These are phyloP conservation scores for Theristicus caerulescens DNA, from an alignment of 2,113 vertebrate genomes.

Conservation along the genomic window DNA sequence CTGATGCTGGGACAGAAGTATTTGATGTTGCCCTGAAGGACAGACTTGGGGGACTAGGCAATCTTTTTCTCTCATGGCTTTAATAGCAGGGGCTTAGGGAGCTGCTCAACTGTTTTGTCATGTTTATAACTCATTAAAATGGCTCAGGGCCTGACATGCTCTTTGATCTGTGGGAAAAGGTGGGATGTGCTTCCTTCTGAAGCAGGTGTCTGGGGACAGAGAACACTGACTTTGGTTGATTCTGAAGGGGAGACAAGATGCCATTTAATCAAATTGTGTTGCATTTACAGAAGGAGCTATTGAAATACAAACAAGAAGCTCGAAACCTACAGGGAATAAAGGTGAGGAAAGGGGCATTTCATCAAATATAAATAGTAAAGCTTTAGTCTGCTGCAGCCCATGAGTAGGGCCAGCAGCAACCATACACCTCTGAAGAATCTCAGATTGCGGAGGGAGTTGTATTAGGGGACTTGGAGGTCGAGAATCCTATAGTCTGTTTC, in stretches of 20 bases:
- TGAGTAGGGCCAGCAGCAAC: background rate
- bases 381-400: background rate
- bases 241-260: background rate
- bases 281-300: slow-evolving; percentile 87
- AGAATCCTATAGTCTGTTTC: background rate
- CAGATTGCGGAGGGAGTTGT: background rate
- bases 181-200: background rate
- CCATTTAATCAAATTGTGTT: slow-evolving; percentile 42
- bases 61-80: background rate
- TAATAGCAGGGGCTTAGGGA: background rate
- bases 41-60: background rate
- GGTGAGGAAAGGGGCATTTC: slow-evolving; percentile 71
- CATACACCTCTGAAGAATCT: background rate
- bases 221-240: background rate
- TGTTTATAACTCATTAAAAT: background rate
- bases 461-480: background rate
- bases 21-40: background rate
- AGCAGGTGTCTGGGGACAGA: background rate
- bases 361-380: background rate
- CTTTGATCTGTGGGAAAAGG: background rate
- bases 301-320: slow-evolving; percentile 90
- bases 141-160: background rate
- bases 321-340: slow-evolving; percentile 93
- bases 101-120: background rate
- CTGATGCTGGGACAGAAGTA: background rate